Evolutionary conservation across 2,113 vertebrate genomes (phyloP), one percentile per base, ranked within the genome.

Genomic region (Empidonax traillii): DNA sequence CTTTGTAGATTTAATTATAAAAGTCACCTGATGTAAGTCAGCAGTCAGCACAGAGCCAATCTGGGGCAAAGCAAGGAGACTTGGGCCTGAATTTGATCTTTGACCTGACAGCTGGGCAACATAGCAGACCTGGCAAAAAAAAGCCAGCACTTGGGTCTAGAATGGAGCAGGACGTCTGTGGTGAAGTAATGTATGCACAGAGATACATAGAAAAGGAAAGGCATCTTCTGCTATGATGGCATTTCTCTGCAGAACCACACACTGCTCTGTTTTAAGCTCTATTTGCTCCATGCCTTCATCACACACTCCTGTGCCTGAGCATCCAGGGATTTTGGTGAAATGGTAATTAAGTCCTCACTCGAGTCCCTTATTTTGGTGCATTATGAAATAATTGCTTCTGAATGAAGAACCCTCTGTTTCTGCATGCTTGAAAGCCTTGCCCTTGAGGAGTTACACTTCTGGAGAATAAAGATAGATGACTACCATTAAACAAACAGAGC

Each of bases 391-490:
- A 88, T 93, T 76, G 93, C 5, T 90, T 95, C 68, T 80, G 65
- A 95, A 79, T 68, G 41, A 85, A 93, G 83, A 90, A 91, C 49
- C 46, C 76, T 93, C 52, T 75, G 52, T 63, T 88, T 96, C 89
- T 87, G 69, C 88, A 89, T 49, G 88, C 90, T 85, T 89, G 88
- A 96, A 85, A 96, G 93, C 61, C 62, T 84, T 84, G 89, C 92
- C 92, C 88, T 96, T 94, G 93, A 92, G 83, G 37, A 93, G 87
- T 78, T 92, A 88, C 43, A 74, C 88, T 96, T 74, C 56, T 82
- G 80, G 85, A 95, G 90, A 90, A 94, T 91, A 94, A 95, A 96
- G 93, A 93, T 16, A 93, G 94, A 95, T 94, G 72, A 72, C 83
- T 79, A 89, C 90, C 74, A 92, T 93, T 95, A 95, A 86, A 68